A percentile compares a stretch with the other conserved stretches of the same genome.
Conservation (phyloP, 1,140 invertebrate genomes). For the Bicyclus anynana region DNA sequence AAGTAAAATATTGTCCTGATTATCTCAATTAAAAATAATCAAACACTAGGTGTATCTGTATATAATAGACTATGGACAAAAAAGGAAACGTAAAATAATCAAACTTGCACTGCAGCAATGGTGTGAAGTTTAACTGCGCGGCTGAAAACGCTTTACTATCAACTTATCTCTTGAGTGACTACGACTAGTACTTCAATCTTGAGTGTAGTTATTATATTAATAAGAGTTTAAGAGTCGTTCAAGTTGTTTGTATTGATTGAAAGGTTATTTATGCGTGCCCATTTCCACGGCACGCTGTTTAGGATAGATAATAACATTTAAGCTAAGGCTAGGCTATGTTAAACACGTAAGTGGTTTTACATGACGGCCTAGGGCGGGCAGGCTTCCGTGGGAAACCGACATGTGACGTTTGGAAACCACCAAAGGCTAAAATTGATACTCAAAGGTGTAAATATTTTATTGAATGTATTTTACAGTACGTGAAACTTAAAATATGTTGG, state of each 20-base stretch:
- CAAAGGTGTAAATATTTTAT: conserved; percentile 34
- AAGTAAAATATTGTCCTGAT: no score
- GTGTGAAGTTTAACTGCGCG: neutral
- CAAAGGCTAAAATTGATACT: conserved; percentile 68
- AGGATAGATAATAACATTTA: conserved; percentile 70
- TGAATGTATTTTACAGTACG: neutral
- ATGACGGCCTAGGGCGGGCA: conserved; percentile 69
- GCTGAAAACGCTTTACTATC: neutral
- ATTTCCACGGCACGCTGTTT: conserved; percentile 66
- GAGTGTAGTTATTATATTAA: conserved; percentile 6
- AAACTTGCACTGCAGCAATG: neutral
- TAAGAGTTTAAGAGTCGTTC: conserved; percentile 1
- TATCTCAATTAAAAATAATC: no score
- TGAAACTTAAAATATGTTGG: neutral
- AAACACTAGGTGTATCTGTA: no score
- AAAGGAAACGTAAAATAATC: neutral
- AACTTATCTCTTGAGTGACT: neutral
- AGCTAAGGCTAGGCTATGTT: conserved; percentile 69
- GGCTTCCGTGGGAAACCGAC: conserved; percentile 72
- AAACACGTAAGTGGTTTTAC: conserved; percentile 72
- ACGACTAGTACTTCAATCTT: neutral
- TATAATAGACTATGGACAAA: no score
- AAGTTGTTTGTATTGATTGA: conserved; percentile 19
- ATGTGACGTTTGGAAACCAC: conserved; percentile 70
- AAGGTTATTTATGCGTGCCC: conserved; percentile 63